These are phyloP conservation scores for Habrosyne pyritoides DNA, from an alignment of 2,888 invertebrate species.

Conservation along the genomic window DNA sequence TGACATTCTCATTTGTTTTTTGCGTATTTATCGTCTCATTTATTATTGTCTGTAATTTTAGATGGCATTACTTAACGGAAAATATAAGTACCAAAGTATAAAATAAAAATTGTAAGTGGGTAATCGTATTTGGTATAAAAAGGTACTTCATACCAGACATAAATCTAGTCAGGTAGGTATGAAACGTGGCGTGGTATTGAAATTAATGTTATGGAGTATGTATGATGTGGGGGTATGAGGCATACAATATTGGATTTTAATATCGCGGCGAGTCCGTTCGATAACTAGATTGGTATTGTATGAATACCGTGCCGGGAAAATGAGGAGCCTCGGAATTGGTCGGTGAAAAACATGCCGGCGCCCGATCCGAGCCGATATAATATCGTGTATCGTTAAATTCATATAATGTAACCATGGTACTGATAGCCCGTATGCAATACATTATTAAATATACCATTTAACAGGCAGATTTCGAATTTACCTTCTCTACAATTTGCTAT, in stretches of 20 bases:
- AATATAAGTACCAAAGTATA: neutral
- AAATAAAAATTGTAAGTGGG: too few relatives aligned
- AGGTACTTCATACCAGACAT: too few relatives aligned
- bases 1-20: conserved; percentile 31
- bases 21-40: conserved; percentile 13
- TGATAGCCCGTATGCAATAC: conserved; percentile 1
- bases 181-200: conserved; percentile 22
- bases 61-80: neutral
- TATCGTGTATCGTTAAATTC: conserved; percentile 48
- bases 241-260: conserved; percentile 63
- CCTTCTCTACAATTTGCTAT: neutral
- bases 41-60: neutral
- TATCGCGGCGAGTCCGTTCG: conserved; percentile 51
- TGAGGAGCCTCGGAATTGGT: conserved; percentile 46
- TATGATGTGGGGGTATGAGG: conserved; percentile 28
- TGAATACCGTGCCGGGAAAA: conserved; percentile 53
- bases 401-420: conserved; percentile 30
- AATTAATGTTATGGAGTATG: conserved; percentile 31
- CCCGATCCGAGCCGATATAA: conserved; percentile 43
- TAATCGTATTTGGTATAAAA: too few relatives aligned
- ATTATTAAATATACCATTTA: neutral
- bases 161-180: too few relatives aligned
- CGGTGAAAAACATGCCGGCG: conserved; percentile 51
- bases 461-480: neutral
- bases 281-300: conserved; percentile 66